Percentiles rank a stretch among this genome's conserved stretches.
These are phyloP conservation scores for Bombus turneri DNA, from an alignment of 1,140 invertebrate genomes.

Conservation along the genomic window DNA sequence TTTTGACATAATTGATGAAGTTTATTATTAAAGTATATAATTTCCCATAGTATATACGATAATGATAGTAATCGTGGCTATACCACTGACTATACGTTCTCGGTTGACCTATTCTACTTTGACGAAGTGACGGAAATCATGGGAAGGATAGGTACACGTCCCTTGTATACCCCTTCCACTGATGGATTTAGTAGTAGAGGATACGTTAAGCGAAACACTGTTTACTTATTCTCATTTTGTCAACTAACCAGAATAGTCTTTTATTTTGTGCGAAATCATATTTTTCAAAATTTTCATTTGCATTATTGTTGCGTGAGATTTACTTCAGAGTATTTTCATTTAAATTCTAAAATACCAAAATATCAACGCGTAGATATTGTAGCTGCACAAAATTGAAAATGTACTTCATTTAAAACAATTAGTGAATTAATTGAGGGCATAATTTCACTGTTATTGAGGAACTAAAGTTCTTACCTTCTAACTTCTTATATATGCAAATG, in stretches of 20 bases:
- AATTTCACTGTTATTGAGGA: background rate
- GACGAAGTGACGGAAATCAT: background rate
- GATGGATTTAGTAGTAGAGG: background rate
- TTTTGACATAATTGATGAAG: background rate
- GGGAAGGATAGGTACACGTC: background rate
- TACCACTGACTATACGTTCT: background rate
- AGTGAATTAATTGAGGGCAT: background rate
- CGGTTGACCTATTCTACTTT: background rate
- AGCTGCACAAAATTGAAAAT: background rate
- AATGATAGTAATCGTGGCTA: background rate
- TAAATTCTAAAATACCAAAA: background rate
- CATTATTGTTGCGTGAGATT: background rate
- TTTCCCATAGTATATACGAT: background rate
- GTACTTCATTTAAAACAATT: background rate
- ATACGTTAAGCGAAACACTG: background rate
- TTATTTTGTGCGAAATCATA: background rate
- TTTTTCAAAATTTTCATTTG: background rate
- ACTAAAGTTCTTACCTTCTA: background rate
- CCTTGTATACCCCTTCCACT: background rate
- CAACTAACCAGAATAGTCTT: background rate
- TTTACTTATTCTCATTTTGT: slow-evolving; percentile 18
- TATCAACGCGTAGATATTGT: background rate
- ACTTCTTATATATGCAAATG: background rate
- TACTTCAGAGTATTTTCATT: background rate
- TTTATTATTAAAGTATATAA: background rate